These are phyloP conservation scores for Dolichoris vasculosae DNA, from an alignment of 1,140 invertebrate genomes.

Conservation along the genomic window DNA sequence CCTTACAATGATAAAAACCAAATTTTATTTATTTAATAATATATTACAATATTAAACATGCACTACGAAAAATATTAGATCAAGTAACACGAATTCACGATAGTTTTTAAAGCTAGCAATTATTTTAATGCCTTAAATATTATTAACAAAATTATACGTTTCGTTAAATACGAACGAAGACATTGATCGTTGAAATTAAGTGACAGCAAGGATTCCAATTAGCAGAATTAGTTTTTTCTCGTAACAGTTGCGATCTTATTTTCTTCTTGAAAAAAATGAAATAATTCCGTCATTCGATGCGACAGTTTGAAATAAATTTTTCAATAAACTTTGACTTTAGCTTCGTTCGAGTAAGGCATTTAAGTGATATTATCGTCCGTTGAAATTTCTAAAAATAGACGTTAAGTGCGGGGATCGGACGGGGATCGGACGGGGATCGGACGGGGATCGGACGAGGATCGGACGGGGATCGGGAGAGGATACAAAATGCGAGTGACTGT, in stretches of 20 bases:
- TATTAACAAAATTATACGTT: neutral
- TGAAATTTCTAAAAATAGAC: neutral
- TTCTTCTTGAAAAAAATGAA: neutral
- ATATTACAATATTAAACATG: neutral
- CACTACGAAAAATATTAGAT: neutral
- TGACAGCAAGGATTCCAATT: too few relatives aligned
- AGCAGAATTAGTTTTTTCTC: too few relatives aligned
- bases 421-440: neutral
- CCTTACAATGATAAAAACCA: neutral
- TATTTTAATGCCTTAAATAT: neutral
- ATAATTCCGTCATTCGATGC: too few relatives aligned
- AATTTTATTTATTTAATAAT: neutral
- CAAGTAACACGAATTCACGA: neutral
- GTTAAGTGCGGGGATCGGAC: neutral
- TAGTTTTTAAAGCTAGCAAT: neutral
- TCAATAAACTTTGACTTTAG: neutral
- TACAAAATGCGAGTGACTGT: slow-evolving; percentile 36
- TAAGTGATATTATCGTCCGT: neutral
- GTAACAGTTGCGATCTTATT: too few relatives aligned
- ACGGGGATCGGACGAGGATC: neutral
- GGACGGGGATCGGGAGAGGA: neutral
- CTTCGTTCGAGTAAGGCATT: neutral
- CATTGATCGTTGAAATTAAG: neutral
- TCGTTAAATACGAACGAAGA: neutral
- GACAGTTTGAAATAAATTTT: neutral